Evolutionary conservation across 2,888 invertebrate species (phyloP).

Genomic region (Clusia tigrina): DNA sequence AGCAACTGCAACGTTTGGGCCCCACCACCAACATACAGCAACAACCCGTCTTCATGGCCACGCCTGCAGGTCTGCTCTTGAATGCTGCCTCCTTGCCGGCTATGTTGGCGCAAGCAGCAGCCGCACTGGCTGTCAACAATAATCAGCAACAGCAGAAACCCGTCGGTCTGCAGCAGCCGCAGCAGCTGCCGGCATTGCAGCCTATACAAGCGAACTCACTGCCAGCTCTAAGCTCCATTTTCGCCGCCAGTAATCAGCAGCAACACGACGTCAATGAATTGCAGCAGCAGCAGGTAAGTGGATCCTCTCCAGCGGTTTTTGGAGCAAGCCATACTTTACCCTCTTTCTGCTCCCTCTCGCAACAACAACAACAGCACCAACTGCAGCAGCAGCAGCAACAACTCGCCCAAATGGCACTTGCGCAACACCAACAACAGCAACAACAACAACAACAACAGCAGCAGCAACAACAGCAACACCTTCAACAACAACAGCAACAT

Average conservation of each 20-base stretch:
- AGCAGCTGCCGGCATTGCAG: conserved; percentile 59
- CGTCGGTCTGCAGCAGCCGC: conserved; percentile 41
- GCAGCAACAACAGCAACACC: conserved; percentile 43
- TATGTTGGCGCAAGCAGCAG: conserved; percentile 60
- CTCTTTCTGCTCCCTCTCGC: conserved; percentile 27
- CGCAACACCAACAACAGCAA: conserved; percentile 46
- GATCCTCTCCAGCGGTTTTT: conserved; percentile 29
- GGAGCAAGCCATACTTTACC: neutral
- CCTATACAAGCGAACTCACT: conserved; percentile 51
- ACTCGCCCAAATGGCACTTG: conserved; percentile 46
- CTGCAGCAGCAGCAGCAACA: conserved; percentile 45
- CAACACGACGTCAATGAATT: conserved; percentile 34
- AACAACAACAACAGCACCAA: no score
- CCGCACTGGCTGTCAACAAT: conserved; percentile 52
- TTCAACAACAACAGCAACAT: conserved; percentile 42
- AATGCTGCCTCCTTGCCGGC: conserved; percentile 62
- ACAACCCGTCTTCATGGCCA: conserved; percentile 64
- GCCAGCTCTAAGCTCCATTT: conserved; percentile 59
- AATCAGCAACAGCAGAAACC: conserved; percentile 50
- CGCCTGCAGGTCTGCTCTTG: conserved; percentile 59
- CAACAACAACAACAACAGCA: conserved; percentile 49
- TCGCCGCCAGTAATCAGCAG: conserved; percentile 37
- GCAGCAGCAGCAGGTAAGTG: conserved; percentile 39
- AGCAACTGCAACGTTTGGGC: conserved; percentile 44
- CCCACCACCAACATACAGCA: conserved; percentile 48